A percentile compares a stretch with the other conserved stretches of the same genome.
Evolutionary conservation across 2,797 vertebrate genomes (phyloP).

Genomic region (Margarornis squamiger): DNA sequence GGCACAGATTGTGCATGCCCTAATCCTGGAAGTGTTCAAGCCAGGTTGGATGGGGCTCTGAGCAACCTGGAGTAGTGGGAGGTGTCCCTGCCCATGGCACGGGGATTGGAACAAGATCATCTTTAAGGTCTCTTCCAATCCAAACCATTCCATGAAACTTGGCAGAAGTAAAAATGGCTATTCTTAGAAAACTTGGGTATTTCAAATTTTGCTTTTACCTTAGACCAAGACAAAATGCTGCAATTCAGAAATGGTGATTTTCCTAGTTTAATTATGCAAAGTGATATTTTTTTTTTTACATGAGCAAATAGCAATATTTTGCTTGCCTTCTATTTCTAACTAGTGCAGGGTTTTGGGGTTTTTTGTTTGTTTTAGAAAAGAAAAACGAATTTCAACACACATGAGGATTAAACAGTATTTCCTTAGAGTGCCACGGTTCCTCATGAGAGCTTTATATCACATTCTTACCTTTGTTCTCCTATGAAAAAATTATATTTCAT

Average conservation of each 20-base stretch:
- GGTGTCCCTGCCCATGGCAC: rapidly evolving
- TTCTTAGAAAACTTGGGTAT: background rate
- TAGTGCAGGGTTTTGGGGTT: rapidly evolving
- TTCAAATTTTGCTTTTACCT: background rate
- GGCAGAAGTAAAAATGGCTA: background rate
- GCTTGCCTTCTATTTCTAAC: background rate
- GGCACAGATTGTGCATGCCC: background rate
- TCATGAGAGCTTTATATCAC: background rate
- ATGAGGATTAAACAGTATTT: background rate
- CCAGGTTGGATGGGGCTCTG: background rate
- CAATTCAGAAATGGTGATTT: background rate
- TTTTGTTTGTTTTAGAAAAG: background rate
- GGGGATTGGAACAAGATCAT: background rate
- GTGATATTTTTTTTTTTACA: background rate
- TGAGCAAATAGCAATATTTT: background rate
- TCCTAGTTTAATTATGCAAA: background rate
- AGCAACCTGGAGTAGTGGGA: background rate
- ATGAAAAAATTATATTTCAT: background rate
- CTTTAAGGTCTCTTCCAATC: background rate
- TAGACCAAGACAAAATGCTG: background rate
- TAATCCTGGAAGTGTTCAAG: background rate
- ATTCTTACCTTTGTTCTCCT: background rate
- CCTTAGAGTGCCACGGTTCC: background rate
- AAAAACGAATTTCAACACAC: background rate
- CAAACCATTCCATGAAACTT: background rate